These are phyloP conservation scores for Manacus vitellinus DNA, from an alignment of 2,113 vertebrate genomes.

Conservation along the genomic window DNA sequence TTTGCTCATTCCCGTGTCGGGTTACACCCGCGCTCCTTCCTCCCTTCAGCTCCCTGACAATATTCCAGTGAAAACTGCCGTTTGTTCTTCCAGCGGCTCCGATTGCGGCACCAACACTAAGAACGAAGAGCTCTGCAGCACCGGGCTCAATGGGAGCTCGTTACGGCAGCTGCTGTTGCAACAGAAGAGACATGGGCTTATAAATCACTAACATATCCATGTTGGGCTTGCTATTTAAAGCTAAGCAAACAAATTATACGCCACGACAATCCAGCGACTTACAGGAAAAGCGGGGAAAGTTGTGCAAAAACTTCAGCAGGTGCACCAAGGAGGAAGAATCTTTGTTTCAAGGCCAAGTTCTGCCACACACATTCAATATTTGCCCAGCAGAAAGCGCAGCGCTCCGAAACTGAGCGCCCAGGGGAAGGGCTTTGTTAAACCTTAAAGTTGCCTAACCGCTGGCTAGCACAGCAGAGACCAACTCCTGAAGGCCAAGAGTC, in stretches of 20 bases:
- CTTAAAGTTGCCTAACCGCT: fast-evolving
- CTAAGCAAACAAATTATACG: neutral
- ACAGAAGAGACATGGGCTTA: fast-evolving
- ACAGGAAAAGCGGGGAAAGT: neutral
- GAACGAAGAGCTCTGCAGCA: neutral
- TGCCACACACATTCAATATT: neutral
- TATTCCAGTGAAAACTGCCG: neutral
- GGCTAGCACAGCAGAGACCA: fast-evolving
- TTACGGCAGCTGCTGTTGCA: fast-evolving
- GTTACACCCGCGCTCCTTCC: constrained; percentile 44
- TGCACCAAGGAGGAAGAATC: neutral
- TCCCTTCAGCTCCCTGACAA: neutral
- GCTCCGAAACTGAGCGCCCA: fast-evolving
- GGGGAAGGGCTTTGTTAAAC: neutral
- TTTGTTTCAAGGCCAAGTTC: neutral
- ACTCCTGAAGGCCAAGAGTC: fast-evolving
- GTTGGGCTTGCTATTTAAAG: neutral
- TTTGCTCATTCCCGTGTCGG: constrained; percentile 40
- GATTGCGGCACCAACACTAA: neutral
- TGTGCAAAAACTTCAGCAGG: neutral
- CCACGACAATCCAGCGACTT: neutral
- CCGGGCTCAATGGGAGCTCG: neutral
- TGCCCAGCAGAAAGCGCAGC: neutral
- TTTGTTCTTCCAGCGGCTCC: neutral
- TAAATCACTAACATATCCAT: fast-evolving